These are phyloP conservation scores for Micrastur ruficollis DNA, from an alignment of 2,797 vertebrate genomes.

Conservation along the genomic window DNA sequence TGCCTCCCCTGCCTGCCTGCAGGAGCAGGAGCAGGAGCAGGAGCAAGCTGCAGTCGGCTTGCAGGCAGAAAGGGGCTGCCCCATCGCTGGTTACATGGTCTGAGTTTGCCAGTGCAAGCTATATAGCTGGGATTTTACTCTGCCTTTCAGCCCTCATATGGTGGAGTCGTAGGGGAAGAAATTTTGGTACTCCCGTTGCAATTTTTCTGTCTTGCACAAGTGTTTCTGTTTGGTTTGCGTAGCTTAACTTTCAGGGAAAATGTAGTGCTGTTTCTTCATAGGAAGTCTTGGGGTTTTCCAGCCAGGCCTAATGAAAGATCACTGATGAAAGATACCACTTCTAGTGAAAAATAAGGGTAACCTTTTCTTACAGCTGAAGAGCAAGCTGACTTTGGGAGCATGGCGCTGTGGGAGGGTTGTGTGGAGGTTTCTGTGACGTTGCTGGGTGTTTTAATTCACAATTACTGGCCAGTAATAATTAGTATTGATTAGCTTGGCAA, in stretches of 20 bases:
- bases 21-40: not conserved
- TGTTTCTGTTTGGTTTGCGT: not conserved
- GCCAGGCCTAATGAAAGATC: not conserved
- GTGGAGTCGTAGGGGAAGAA: not conserved
- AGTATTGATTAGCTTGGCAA: conserved; percentile 56
- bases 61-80: not conserved
- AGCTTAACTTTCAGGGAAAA: not conserved
- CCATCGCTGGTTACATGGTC: rapidly evolving
- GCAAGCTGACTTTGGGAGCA: not conserved
- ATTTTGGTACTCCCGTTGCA: not conserved
- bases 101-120: not conserved
- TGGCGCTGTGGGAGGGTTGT: not conserved
- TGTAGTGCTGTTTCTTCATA: not conserved
- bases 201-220: not conserved
- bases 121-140: not conserved
- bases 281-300: not conserved
- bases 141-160: not conserved
- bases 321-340: not conserved
- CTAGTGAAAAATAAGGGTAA: not conserved
- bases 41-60: not conserved
- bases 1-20: not conserved
- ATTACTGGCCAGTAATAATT: conserved; percentile 61
- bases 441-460: conserved; percentile 42
- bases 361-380: not conserved
- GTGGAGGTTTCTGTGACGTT: conserved; percentile 27